These are phyloP conservation scores for Andrena bicolor DNA, from an alignment of 2,888 invertebrate species.

Conservation along the genomic window DNA sequence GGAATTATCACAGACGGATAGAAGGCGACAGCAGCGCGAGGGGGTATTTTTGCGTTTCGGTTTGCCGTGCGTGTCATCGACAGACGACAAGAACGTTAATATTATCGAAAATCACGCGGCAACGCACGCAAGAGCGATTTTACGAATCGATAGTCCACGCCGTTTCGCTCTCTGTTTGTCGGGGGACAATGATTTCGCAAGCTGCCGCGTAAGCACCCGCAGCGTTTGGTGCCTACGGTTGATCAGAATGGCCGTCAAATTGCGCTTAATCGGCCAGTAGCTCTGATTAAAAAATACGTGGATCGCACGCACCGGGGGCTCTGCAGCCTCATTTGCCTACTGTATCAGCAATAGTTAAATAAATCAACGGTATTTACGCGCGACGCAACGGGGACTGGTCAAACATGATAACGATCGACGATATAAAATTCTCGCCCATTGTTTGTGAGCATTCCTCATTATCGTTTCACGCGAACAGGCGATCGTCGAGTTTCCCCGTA, in stretches of 20 bases:
- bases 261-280: constrained; percentile 71
- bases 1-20: constrained; percentile 9
- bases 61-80: constrained; percentile 21
- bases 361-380: no score
- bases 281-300: constrained; percentile 71
- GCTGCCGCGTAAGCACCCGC: constrained; percentile 72
- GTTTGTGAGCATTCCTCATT: not conserved
- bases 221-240: constrained; percentile 53
- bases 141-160: constrained; percentile 57
- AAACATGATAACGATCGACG: not conserved
- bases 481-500: not conserved
- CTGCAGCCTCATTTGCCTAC: constrained; percentile 62
- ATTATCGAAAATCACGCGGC: constrained; percentile 66
- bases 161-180: constrained; percentile 67
- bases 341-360: constrained; percentile 42
- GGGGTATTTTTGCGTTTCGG: constrained; percentile 23
- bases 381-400: no score
- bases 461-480: constrained; percentile 1
- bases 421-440: not conserved
- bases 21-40: not conserved
- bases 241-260: constrained; percentile 73
- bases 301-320: constrained; percentile 49
- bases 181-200: constrained; percentile 75
- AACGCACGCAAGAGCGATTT: constrained; percentile 62
- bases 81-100: constrained; percentile 44